Evolutionary conservation across 2,888 invertebrate species (phyloP), one percentile per base, ranked within the genome.

Genomic region (Monoplex corrugatus): DNA sequence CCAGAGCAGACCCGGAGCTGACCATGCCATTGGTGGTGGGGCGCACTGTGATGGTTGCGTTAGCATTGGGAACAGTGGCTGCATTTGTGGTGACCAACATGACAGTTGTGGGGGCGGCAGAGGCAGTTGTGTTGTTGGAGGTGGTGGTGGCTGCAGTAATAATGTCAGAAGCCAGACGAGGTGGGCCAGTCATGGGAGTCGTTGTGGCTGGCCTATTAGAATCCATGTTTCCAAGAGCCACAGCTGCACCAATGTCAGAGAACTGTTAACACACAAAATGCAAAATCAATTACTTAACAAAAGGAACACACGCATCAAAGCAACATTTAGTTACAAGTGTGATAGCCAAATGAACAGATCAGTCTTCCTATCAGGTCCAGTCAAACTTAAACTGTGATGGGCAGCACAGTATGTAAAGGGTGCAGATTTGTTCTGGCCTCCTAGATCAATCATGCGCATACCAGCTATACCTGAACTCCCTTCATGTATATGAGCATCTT

Each of bases 221-320:
- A 87, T 95, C 94, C 84, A 94, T 91, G 44, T 93, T 92, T 88
- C 94, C 93, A 72, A 93, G 82, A 87, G 94, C 93, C 16, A 94
- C 93, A 87, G 94, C 94, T 93, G 94, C 93, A 90, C 94, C 93
- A 35, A 95, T 91, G 90, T 95, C 95, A 89, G 94, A 93, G 89
- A 95, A 95, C 95, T 95, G 93, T 63, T 35, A 45, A 72, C 83
- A 32, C n/a, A n/a, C n/a, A n/a, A n/a, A n/a, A n/a, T n/a, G n/a
- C n/a, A n/a, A n/a, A n/a, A n/a, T n/a, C n/a, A n/a, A n/a, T n/a
- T n/a, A n/a, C n/a, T n/a, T n/a, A n/a, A n/a, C n/a, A n/a, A n/a
- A 40, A 80, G 43, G 43, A 5, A 40, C 40, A 50, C 1, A 19
- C 40, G 43, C 35, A 75, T 75, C 23, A 10, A 19, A 23, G 16